Conservation (phyloP, 2,797 vertebrate genomes). For the Naso thynnoides region DNA sequence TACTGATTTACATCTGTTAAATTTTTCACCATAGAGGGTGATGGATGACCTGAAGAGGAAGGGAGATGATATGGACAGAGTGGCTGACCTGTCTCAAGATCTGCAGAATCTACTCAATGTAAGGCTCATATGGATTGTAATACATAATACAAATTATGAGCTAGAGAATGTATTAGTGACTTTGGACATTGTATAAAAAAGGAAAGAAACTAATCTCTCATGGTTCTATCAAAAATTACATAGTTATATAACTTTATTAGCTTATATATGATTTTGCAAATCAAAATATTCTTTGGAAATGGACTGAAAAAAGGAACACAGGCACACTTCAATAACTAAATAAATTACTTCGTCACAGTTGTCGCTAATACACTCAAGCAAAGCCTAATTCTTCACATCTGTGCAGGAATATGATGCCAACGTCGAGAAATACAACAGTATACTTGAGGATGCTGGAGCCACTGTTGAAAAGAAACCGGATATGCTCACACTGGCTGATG, state of each 20-base stretch:
- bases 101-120: slow-evolving; percentile 90
- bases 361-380: not conserved
- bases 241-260: not conserved
- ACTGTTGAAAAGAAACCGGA: slow-evolving; percentile 77
- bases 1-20: slow-evolving; percentile 7
- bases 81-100: slow-evolving; percentile 87
- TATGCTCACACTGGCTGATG: slow-evolving; percentile 85
- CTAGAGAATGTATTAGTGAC: not conserved
- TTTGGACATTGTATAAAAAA: not conserved
- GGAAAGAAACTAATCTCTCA: not conserved
- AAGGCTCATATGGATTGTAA: slow-evolving; percentile 47
- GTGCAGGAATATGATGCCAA: slow-evolving; percentile 91
- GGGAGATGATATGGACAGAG: slow-evolving; percentile 85
- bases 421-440: slow-evolving; percentile 88
- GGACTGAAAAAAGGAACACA: not conserved
- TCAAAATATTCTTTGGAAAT: not conserved
- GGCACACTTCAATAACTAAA: not conserved
- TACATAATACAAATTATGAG: not conserved
- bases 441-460: slow-evolving; percentile 80
- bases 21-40: slow-evolving; percentile 84
- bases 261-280: not conserved
- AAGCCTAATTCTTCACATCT: slow-evolving; percentile 15
- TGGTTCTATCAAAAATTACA: not conserved
- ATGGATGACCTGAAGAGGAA: slow-evolving; percentile 91
- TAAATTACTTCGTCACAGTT: not conserved